Base-by-base conservation (phyloP, 1,140 invertebrate species). In the Eurosta solidaginis region DNA sequence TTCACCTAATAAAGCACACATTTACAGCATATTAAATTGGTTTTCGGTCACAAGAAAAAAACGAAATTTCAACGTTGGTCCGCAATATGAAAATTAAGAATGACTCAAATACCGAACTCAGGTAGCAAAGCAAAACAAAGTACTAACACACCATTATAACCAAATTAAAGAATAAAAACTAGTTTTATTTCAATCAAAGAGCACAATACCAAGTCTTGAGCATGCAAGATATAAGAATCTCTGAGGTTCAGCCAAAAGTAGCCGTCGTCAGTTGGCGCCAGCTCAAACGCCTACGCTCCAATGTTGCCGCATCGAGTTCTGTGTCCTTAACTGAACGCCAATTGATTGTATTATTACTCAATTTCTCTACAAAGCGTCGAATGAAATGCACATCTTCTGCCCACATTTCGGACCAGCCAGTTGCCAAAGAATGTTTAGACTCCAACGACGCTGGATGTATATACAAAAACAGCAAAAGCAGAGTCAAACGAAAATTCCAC, bases 181-280 rank as follows among this genome's bases (percentile, higher is more conserved):
- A n/a, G n/a, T n/a, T n/a, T n/a, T n/a, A n/a, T n/a, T n/a, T n/a
- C n/a, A n/a, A n/a, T n/a, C n/a, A n/a, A n/a, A n/a, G n/a, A n/a
- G n/a, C n/a, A n/a, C n/a, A n/a, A n/a, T 54, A 54, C n/a, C 22
- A 9, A 25, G 14, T 7, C 22, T 6, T 25, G 50, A 27, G 50
- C 22, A 54, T 25, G 50, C 29, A 4, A n/a, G 49, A 50, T n/a
- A 4, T 4, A 12, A 3, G 49, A n/a, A n/a, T 50, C 49, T 12
- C 4, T 50, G 12, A 22, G 12, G 3, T n/a, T 14, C 27, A 74
- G 9, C 44, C 44, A 74, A 74, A 74, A 20, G 25, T 42, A 3
- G 73, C 44, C 73, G 40, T 42, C 6, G 44, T 74, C 22, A 76
- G 9, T 22, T 76, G 75, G 10, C 20, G 42, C 75, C 75, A 76